phyloP scores from a whole-genome alignment of 1,140 invertebrate species.

The Drosophila serrata region DNA sequence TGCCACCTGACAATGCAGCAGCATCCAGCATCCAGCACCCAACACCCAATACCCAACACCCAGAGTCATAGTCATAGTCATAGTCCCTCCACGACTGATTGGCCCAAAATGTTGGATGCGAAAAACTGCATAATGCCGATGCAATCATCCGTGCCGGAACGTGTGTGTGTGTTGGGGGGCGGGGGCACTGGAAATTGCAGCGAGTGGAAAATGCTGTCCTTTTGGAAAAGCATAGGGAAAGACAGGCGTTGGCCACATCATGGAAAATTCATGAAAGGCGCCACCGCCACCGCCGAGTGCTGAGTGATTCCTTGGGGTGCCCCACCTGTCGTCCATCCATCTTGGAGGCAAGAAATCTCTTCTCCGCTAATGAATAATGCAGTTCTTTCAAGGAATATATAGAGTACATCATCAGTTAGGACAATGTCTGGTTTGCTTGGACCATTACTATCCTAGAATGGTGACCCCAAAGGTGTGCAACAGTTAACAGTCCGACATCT shows the following conservation, averaged over 20 bases:
- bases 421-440: not conserved
- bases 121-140: constrained; percentile 39
- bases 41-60: too few relatives aligned
- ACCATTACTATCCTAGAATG: not conserved
- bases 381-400: not conserved
- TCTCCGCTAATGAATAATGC: constrained; percentile 1
- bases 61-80: too few relatives aligned
- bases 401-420: not conserved
- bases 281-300: not conserved
- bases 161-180: not conserved
- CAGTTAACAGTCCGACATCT: constrained; percentile 46
- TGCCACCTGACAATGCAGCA: constrained; percentile 41
- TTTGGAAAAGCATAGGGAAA: constrained; percentile 7
- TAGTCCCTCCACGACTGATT: constrained; percentile 33
- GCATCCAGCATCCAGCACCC: too few relatives aligned
- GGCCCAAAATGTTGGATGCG: constrained; percentile 29
- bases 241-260: constrained; percentile 25
- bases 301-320: constrained; percentile 20
- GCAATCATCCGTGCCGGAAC: constrained; percentile 35
- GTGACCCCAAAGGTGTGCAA: constrained; percentile 44
- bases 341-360: constrained; percentile 1
- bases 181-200: not conserved
- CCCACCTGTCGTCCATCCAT: constrained; percentile 21
- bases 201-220: not conserved
- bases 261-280: constrained; percentile 43